These are phyloP conservation scores for Rhabdornis inornatus DNA, from an alignment of 2,113 vertebrate genomes.

Conservation along the genomic window DNA sequence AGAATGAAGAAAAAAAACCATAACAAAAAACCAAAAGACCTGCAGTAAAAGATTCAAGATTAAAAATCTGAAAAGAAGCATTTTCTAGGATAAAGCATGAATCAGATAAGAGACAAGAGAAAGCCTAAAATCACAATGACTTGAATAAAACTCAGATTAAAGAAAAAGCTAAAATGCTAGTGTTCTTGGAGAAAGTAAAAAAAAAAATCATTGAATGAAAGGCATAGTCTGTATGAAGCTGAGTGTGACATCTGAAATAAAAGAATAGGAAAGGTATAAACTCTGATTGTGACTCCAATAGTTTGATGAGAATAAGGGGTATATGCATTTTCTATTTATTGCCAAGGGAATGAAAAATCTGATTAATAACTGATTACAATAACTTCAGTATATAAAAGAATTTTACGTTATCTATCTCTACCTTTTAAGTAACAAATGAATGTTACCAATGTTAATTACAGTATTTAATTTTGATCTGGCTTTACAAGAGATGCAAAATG, in stretches of 20 bases:
- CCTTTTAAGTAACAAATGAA: not conserved
- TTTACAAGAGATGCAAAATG: not conserved
- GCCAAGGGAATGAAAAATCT: not conserved
- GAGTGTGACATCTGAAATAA: not conserved
- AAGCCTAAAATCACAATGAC: not conserved
- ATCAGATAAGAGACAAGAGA: not conserved
- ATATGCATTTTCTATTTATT: not conserved
- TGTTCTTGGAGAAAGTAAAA: not conserved
- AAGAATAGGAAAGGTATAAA: not conserved
- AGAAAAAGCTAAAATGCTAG: not conserved
- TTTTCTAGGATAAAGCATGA: not conserved
- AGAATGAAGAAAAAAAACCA: not conserved
- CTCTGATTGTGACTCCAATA: not conserved
- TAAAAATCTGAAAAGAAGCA: not conserved
- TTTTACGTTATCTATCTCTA: not conserved
- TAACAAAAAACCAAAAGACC: not conserved
- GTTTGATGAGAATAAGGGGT: not conserved
- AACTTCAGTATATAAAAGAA: not conserved
- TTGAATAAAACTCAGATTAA: not conserved
- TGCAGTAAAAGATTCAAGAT: not conserved
- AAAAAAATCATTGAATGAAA: not conserved
- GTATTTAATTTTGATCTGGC: not conserved
- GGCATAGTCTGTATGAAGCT: not conserved
- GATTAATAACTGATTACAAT: accelerated
- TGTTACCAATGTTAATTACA: not conserved